A percentile compares a stretch with the other conserved stretches of the same genome.
These are phyloP conservation scores for Aromia moschata DNA, from an alignment of 2,888 invertebrate species.

Conservation along the genomic window DNA sequence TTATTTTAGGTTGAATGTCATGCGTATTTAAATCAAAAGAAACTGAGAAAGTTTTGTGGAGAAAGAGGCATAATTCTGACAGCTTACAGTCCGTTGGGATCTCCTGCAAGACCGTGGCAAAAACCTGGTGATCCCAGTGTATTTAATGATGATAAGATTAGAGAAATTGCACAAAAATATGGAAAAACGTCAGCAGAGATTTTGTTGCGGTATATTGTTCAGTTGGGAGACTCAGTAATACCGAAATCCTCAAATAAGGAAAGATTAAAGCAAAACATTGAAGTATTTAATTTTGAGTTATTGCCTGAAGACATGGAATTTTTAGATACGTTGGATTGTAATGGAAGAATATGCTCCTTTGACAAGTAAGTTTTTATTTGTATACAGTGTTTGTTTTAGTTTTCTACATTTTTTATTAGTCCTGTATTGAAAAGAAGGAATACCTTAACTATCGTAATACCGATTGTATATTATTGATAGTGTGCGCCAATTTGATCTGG, in stretches of 20 bases:
- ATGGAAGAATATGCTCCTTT: conserved; percentile 68
- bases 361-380: conserved; percentile 66
- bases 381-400: not conserved
- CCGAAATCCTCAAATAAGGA: conserved; percentile 81
- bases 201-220: conserved; percentile 70
- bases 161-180: conserved; percentile 69
- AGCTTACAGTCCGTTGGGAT: conserved; percentile 86
- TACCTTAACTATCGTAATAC: not conserved
- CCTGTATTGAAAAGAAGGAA: not conserved
- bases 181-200: conserved; percentile 76
- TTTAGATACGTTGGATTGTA: conserved; percentile 76
- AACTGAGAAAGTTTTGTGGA: conserved; percentile 75
- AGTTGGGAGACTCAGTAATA: conserved; percentile 77
- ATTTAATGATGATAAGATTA: conserved; percentile 76
- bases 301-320: conserved; percentile 70
- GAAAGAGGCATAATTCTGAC: conserved; percentile 73
- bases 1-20: conserved; percentile 81
- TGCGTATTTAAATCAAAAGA: conserved; percentile 78
- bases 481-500: not conserved
- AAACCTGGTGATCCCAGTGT: conserved; percentile 76
- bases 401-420: not conserved
- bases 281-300: conserved; percentile 79
- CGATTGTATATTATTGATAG: not conserved
- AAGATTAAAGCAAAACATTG: conserved; percentile 73
- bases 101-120: conserved; percentile 83